Evolutionary conservation across 2,797 vertebrate genomes (phyloP), one percentile per base, ranked within the genome.

Genomic region (Todus mexicanus): DNA sequence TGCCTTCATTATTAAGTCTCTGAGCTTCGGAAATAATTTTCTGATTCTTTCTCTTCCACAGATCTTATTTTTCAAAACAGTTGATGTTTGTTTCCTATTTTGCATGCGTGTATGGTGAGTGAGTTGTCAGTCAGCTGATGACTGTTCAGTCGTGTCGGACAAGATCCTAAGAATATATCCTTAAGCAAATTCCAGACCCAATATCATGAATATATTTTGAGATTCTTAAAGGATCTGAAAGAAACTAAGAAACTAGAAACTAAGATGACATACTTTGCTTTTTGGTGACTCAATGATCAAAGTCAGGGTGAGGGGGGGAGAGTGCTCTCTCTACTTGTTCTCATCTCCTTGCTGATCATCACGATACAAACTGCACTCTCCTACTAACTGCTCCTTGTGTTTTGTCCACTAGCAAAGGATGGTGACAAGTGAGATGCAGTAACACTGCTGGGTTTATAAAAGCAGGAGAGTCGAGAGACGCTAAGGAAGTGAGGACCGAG

Each of bases 1-100:
- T 95, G 90, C 92, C 94, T 95, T 95, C 84, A 64, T 95, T 96
- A 96, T 95, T 95, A 94, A 95, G 94, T 88, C 94, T 94, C 87
- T 94, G 93, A 91, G 93, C 92, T 94, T 95, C 7, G 1, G 53
- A 96, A 96, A 96, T 95, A 95, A 96, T 94, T 90, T 96, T 94
- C 90, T 94, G 88, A 51, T 89, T 92, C 80, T 91, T 93, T 92
- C 89, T 65, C 43, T 81, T 78, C 56, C 53, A 9, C 66, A 57
- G 91, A 92, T 75, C 84, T 76, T 89, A 71, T 94, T 96, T 96
- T 94, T 89, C 76, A 79, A 79, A 87, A 64, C 77, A 53, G 76
- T 81, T 45, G 87, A 81, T 78, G 89, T 83, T 91, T 63, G 70
- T 78, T 85, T 90, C 60, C 92, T 92, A 31, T 57, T 96, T 82